These are phyloP conservation scores for Lampris megalopsis DNA, from an alignment of 2,113 vertebrate species.

Conservation along the genomic window DNA sequence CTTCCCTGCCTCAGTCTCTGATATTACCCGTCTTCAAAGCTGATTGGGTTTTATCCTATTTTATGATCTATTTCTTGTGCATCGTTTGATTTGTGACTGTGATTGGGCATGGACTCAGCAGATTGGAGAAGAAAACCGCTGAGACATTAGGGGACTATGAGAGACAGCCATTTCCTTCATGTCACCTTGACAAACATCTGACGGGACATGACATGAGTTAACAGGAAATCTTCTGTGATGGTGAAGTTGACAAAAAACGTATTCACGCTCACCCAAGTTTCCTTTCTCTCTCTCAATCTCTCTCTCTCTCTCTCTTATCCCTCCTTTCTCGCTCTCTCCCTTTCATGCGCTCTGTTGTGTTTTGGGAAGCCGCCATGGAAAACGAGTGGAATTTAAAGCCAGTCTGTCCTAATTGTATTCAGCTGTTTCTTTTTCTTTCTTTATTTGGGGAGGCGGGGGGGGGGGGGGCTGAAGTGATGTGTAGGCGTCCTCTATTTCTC, in stretches of 20 bases:
- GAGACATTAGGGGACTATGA: not conserved
- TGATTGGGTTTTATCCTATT: not conserved
- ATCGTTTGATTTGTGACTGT: not conserved
- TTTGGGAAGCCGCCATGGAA: constrained; percentile 49
- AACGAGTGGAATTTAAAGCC: constrained; percentile 67
- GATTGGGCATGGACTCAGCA: not conserved
- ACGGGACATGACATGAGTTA: not conserved
- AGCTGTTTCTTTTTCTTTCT: constrained; percentile 73
- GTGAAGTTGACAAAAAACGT: not conserved
- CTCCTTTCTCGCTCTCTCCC: not conserved
- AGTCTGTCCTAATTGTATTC: constrained; percentile 74
- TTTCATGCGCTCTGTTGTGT: constrained; percentile 16
- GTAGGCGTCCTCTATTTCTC: constrained; percentile 67
- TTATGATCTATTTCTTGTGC: no score
- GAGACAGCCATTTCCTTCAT: not conserved
- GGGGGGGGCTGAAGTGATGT: constrained; percentile 42
- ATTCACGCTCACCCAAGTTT: constrained; percentile 9
- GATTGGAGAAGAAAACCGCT: not conserved
- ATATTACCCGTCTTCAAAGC: not conserved
- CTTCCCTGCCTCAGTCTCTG: not conserved
- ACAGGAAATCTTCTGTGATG: not conserved
- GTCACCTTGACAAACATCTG: not conserved
- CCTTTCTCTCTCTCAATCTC: not conserved
- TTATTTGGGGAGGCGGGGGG: constrained; percentile 32
- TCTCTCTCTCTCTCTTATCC: not conserved